Base-by-base conservation (phyloP, 2,888 invertebrate species). In the Notocelia uddmanniana region DNA sequence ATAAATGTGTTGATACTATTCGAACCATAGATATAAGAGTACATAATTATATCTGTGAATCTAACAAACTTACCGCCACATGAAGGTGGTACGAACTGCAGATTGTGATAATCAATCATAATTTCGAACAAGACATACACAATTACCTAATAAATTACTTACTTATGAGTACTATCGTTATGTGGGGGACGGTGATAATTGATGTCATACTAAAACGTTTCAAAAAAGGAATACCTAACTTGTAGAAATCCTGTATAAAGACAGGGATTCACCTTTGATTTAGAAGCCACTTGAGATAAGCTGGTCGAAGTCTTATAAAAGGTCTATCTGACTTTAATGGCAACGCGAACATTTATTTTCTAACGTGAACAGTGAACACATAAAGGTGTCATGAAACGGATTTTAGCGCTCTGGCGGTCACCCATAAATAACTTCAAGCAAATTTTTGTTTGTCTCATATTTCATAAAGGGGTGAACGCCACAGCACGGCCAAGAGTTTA, bases 261-360 rank as follows among this genome's bases (percentile, higher is more conserved):
- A 41, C 34, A 31, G 18, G 52, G 54, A 3, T 54, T 64, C 26
- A 57, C 41, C 19, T 48, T 15, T 31, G 34, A 21, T 68, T 68
- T 52, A 26, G 23, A 58, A 59, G 37, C 19, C 60, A 60, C 68
- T 68, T 60, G 41, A 69, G 68, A 69, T 69, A 69, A 69, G 68
- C 68, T 54, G 26, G 41, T 37, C 52, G 52, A 54, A 26, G 6
- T 60, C 37, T 68, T 23, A 11, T 54, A 60, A 67, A 69, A 54
- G 41, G 60, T 60, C 52, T 60, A 60, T 68, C 52, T 34, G 41
- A 54, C 60, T 34, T 60, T 60, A 69, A 69, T 60, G 60, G 52
- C 54, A 19, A 54, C 31, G 60, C 54, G 21, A 60, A 60, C 26
- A 54, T 69, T 69, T 54, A 60, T 69, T 52, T 45, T 19, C 54